Base-by-base conservation (phyloP, 2,797 vertebrate genomes). In the Intellagama lesueurii region DNA sequence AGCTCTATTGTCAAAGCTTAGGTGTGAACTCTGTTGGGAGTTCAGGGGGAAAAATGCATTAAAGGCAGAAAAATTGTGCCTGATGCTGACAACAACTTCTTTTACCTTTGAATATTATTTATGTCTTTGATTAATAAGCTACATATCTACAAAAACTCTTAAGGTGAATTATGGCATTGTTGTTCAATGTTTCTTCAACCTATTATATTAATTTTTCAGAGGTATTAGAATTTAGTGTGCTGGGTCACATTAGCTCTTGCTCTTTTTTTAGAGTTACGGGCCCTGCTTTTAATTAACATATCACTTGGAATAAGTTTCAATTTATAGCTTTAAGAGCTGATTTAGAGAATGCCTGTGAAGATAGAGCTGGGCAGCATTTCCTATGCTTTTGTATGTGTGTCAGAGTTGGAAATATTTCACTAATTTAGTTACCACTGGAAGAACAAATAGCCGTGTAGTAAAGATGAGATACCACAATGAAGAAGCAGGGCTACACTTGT, bases 131-230 rank as follows among this genome's bases (percentile, higher is more conserved):
- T 90, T 85, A 89, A 85, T 85, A 85, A 85, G 52, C 52, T 80
- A 30, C 30, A 47, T 80, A 40, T 77, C 79, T 85, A 52, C 49
- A 86, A 44, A 26, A 77, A 64, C 28, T 82, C 60, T 70, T 26
- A 82, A 68, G 30, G 2, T 90, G 84, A 86, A 69, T 90, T 82
- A 86, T 86, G 75, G 47, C 72, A 69, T 40, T 82, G 84, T 82
- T 90, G 52, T 85, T 40, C 40, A 81, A 72, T 77, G 60, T 86
- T 90, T 82, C 79, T 81, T 90, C 88, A 52, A 44, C 32, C 56
- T 69, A 76, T 86, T 90, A 82, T 69, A 86, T 77, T 82, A 90
- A 77, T 90, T 82, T 86, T 82, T 90, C 79, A 90, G 76, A 82
- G 64, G 75, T 77, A 86, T 86, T 86, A 82, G 44, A 86, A 86